These are phyloP conservation scores for Xiphorhynchus erythropygius DNA, from an alignment of 2,797 vertebrate species.

Conservation along the genomic window DNA sequence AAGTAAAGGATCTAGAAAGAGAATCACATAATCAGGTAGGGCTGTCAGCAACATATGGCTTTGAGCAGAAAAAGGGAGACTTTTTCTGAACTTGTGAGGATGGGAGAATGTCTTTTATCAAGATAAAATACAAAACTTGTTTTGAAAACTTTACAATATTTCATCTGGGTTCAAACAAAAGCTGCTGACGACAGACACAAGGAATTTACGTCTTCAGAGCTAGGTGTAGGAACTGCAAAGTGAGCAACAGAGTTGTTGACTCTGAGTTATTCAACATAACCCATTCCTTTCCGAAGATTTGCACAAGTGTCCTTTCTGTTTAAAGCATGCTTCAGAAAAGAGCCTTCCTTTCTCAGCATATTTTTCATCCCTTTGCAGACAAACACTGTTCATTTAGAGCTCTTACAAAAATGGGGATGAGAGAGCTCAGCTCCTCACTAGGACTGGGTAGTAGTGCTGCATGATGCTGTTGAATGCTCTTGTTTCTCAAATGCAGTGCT, in stretches of 20 bases:
- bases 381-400: background rate
- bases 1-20: constrained; percentile 12
- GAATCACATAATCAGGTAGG: constrained; percentile 24
- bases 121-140: constrained; percentile 51
- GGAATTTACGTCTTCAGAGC: constrained; percentile 30
- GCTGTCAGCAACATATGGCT: constrained; percentile 57
- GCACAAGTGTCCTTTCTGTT: background rate
- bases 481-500: background rate
- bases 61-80: constrained; percentile 18
- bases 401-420: background rate
- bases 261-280: constrained; percentile 3
- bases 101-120: constrained; percentile 50
- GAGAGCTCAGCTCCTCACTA: background rate
- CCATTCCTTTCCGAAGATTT: background rate
- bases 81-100: constrained; percentile 45
- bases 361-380: background rate
- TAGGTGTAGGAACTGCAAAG: background rate
- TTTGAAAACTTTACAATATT: constrained; percentile 65
- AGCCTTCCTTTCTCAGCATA: background rate
- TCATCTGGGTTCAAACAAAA: constrained; percentile 47
- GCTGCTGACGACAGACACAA: constrained; percentile 28
- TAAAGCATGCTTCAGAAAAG: background rate
- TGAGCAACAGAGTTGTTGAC: background rate
- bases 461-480: background rate
- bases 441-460: background rate